phyloP scores from a whole-genome alignment of 2,113 vertebrate genomes.

The Actinemys pallida region DNA sequence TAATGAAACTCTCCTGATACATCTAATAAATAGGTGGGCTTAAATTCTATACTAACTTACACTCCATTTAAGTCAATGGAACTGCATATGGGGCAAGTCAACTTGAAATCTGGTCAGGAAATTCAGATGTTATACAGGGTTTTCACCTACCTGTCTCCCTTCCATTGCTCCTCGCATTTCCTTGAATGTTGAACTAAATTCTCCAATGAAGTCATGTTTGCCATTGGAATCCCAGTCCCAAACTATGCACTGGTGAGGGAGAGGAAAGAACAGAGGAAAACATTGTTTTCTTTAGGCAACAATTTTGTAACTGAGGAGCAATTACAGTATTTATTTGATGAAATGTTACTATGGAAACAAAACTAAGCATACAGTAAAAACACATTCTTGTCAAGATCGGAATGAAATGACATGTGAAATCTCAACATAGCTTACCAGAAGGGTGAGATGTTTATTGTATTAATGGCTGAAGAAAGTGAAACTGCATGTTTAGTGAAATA shows the following conservation, averaged over 20 bases:
- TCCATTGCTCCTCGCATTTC: constrained; percentile 97
- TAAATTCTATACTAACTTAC: not conserved
- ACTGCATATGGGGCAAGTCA: not conserved
- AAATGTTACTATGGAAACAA: not conserved
- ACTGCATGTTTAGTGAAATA: not conserved
- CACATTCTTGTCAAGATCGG: not conserved
- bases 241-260: constrained; percentile 90
- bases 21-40: not conserved
- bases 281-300: not conserved
- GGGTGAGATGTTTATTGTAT: not conserved
- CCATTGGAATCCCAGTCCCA: constrained; percentile 99
- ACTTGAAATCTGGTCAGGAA: not conserved
- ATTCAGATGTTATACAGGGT: not conserved
- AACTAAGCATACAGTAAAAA: not conserved
- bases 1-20: not conserved
- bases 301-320: not conserved
- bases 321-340: not conserved
- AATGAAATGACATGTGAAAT: constrained; percentile 21
- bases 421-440: constrained; percentile 10
- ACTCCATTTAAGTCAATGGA: not conserved
- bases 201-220: constrained; percentile 98
- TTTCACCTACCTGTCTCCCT: constrained; percentile 89
- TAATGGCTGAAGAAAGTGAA: not conserved
- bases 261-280: not conserved
- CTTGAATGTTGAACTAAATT: constrained; percentile 93